A percentile compares a stretch with the other conserved stretches of the same genome.
Conservation (phyloP, 1,140 invertebrate species). For the Phocides pigmalion region DNA sequence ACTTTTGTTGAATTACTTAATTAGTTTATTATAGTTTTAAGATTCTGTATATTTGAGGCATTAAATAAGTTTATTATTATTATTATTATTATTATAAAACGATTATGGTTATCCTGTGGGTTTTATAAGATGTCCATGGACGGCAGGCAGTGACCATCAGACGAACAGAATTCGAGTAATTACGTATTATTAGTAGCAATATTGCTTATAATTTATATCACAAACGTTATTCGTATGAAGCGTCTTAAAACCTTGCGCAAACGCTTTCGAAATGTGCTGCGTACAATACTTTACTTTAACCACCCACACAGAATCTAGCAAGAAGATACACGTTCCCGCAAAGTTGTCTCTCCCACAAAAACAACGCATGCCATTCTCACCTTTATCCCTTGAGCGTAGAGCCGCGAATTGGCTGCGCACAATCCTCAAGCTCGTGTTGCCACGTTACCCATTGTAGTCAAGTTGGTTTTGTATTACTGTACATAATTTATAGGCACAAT, state of each 20-base stretch:
- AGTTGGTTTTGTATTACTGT: slow-evolving; percentile 32
- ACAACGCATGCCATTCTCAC: slow-evolving; percentile 14
- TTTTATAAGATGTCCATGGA: no score
- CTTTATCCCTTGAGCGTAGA: slow-evolving; percentile 3
- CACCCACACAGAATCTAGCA: slow-evolving; percentile 45
- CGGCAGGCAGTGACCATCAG: no score
- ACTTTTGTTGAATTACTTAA: no score
- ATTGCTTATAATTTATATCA: background rate
- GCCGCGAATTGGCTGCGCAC: slow-evolving; percentile 16
- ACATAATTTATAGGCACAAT: slow-evolving; percentile 37
- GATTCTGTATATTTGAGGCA: no score
- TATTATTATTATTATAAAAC: no score
- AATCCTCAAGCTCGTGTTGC: slow-evolving; percentile 25
- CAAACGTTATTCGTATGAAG: slow-evolving; percentile 36
- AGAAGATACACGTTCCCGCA: slow-evolving; percentile 29
- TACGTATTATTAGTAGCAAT: no score
- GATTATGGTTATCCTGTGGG: no score
- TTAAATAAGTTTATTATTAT: no score
- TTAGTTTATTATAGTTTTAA: no score
- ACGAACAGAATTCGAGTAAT: no score
- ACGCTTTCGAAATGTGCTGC: slow-evolving; percentile 46
- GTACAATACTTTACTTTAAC: slow-evolving; percentile 38
- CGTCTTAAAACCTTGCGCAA: slow-evolving; percentile 43
- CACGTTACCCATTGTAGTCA: slow-evolving; percentile 25
- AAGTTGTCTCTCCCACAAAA: slow-evolving; percentile 25